Percentiles rank a stretch among this genome's conserved stretches.
Evolutionary conservation across 2,797 vertebrate genomes (phyloP).

Genomic region (Anisognathus igniventris): DNA sequence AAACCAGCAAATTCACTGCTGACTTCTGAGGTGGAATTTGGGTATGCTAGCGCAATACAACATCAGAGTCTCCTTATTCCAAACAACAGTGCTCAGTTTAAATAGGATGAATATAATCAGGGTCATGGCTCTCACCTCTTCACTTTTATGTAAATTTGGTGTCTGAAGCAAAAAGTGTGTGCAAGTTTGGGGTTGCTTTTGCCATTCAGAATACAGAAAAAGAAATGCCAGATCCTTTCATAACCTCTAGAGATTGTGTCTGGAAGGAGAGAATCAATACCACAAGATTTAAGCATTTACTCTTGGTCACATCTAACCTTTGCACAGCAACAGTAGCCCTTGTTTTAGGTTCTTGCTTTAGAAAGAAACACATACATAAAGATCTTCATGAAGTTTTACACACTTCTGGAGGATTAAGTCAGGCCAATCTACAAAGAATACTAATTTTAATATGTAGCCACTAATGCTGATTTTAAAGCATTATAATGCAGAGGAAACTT

Average conservation of each 20-base stretch:
- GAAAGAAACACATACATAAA: background rate
- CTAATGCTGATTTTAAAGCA: background rate
- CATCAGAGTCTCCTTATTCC: background rate
- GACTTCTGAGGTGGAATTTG: background rate
- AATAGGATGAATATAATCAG: background rate
- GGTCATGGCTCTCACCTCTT: background rate
- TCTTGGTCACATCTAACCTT: background rate
- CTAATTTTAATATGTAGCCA: background rate
- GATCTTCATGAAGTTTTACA: background rate
- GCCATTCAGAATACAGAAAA: background rate
- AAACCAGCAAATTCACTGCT: background rate
- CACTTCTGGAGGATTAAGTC: background rate
- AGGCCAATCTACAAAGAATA: background rate
- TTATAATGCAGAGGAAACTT: background rate
- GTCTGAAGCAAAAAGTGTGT: background rate
- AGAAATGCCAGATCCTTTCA: background rate
- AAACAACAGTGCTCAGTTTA: background rate
- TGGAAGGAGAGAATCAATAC: background rate
- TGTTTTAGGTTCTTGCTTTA: background rate
- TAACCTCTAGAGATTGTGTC: background rate
- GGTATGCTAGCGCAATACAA: background rate
- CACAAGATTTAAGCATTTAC: background rate
- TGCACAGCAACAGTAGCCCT: background rate
- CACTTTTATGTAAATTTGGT: background rate
- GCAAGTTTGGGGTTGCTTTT: background rate